Evolutionary conservation across 2,888 invertebrate genomes (phyloP).

Genomic region (Tribolium freemani): DNA sequence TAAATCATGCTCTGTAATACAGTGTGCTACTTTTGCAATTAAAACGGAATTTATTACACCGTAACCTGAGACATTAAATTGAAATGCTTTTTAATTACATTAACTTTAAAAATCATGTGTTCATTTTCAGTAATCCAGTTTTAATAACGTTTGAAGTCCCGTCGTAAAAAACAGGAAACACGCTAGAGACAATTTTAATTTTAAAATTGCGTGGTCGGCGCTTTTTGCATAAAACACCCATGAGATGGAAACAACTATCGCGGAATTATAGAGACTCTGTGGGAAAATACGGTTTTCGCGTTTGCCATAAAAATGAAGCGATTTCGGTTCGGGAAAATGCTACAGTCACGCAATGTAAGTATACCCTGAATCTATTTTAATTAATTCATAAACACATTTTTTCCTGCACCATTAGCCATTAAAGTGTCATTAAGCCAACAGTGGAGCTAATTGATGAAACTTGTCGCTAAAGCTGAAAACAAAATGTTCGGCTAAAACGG

Average conservation of each 20-base stretch:
- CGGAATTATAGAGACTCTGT: slow-evolving; percentile 7
- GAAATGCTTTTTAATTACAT: slow-evolving; percentile 29
- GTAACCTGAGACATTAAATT: slow-evolving; percentile 31
- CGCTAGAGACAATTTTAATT: slow-evolving; percentile 37
- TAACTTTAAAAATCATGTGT: slow-evolving; percentile 31
- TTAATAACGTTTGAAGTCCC: slow-evolving; percentile 29
- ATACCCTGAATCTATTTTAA: slow-evolving; percentile 22
- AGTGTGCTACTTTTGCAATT: slow-evolving; percentile 40
- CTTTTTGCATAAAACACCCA: slow-evolving; percentile 26
- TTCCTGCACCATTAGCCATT: slow-evolving; percentile 13
- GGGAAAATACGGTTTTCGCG: slow-evolving; percentile 12
- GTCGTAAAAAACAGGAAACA: slow-evolving; percentile 27
- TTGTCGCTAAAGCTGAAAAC: background rate
- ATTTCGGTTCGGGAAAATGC: slow-evolving; percentile 6
- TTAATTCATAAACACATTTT: slow-evolving; percentile 36
- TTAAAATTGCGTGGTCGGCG: slow-evolving; percentile 24
- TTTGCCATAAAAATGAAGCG: slow-evolving; percentile 5
- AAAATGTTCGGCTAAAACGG: background rate
- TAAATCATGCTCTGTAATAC: slow-evolving; percentile 39
- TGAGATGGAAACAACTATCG: slow-evolving; percentile 1
- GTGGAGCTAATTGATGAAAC: slow-evolving; percentile 2
- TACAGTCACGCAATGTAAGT: slow-evolving; percentile 17
- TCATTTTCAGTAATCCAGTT: slow-evolving; percentile 7
- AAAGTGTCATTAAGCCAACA: slow-evolving; percentile 26
- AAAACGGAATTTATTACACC: slow-evolving; percentile 34